These are phyloP conservation scores for Ammodytes marinus DNA, from an alignment of 2,113 vertebrate genomes.

Conservation along the genomic window DNA sequence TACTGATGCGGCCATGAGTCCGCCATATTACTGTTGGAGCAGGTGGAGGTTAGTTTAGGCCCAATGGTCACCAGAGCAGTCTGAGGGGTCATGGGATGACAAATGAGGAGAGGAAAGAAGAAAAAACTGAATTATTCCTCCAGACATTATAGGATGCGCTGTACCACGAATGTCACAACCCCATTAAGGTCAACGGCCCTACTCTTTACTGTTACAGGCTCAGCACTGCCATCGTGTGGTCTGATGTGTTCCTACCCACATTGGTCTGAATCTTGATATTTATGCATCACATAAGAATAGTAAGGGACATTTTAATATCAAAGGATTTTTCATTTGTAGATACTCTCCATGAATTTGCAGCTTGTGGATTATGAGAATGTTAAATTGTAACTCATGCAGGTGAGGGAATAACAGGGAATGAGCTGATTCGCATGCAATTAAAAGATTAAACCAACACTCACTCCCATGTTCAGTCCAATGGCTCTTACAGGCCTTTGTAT, in stretches of 20 bases:
- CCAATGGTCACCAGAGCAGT: no score
- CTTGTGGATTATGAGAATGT: neutral
- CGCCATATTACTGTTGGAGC: no score
- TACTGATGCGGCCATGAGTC: no score
- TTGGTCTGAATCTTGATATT: neutral
- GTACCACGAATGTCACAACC: no score
- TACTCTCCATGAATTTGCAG: neutral
- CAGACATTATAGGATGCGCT: no score
- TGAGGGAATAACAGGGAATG: neutral
- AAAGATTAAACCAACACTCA: neutral
- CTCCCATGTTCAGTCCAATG: neutral
- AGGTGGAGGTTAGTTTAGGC: no score
- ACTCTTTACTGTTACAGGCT: neutral
- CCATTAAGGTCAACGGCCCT: neutral
- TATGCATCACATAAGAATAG: neutral
- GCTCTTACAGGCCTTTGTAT: no score
- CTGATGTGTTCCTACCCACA: neutral
- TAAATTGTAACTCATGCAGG: neutral
- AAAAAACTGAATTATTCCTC: no score
- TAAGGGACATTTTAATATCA: neutral
- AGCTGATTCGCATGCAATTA: neutral
- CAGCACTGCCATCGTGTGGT: slow-evolving; percentile 63
- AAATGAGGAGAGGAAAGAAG: no score
- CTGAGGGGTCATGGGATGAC: no score
- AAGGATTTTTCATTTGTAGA: neutral